Conservation (phyloP, 2,113 vertebrate species). For the Tragulus kanchil region DNA sequence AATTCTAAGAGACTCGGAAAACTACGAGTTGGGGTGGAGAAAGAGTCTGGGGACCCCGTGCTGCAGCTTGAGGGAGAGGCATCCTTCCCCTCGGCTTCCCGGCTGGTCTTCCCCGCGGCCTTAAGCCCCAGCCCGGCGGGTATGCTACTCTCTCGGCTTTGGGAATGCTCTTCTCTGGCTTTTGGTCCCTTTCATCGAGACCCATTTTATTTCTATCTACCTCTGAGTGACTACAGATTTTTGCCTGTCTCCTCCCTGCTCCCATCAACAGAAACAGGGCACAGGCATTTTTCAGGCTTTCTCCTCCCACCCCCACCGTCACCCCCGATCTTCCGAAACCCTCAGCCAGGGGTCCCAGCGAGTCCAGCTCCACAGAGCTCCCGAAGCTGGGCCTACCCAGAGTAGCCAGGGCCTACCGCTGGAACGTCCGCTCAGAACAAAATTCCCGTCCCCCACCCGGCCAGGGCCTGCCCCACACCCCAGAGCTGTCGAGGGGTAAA, state of each 20-base stretch:
- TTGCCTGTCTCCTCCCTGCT: not conserved
- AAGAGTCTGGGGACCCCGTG: not conserved
- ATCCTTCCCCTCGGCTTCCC: too few relatives aligned
- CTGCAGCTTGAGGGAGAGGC: not conserved
- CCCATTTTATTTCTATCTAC: not conserved
- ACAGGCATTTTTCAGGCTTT: not conserved
- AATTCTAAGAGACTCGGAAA: not conserved
- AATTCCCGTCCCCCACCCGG: not conserved
- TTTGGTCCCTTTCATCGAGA: not conserved
- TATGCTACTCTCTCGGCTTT: not conserved
- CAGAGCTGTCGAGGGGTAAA: not conserved
- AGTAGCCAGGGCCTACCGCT: not conserved
- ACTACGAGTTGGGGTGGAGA: not conserved
- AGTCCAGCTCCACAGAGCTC: not conserved
- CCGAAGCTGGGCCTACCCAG: not conserved
- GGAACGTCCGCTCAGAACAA: not conserved
- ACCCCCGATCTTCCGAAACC: not conserved
- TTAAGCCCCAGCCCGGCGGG: fast-evolving
- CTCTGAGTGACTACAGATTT: not conserved
- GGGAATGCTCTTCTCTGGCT: not conserved
- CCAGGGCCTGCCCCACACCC: not conserved
- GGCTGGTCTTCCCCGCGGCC: not conserved
- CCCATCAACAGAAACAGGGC: not conserved
- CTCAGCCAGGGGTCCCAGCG: not conserved
- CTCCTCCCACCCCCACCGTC: not conserved